These are phyloP conservation scores for Parnassius smintheus DNA, from an alignment of 2,888 invertebrate species.

Conservation along the genomic window DNA sequence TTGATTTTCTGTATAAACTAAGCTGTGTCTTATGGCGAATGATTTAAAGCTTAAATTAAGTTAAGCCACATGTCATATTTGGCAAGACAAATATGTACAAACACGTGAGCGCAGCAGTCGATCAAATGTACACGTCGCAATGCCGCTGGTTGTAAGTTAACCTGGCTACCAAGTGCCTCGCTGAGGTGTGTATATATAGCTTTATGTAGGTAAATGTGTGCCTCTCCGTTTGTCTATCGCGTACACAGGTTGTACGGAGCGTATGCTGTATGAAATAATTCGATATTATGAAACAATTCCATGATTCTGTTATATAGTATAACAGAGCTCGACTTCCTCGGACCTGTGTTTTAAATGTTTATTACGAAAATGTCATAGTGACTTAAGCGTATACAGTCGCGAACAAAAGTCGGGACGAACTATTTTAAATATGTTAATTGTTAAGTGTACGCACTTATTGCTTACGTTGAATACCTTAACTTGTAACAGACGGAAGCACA, in stretches of 20 bases:
- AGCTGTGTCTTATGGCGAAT: neutral
- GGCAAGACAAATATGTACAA: neutral
- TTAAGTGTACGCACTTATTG: neutral
- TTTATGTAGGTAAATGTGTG: conserved; percentile 67
- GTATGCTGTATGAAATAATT: neutral
- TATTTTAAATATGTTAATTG: neutral
- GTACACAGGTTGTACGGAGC: neutral
- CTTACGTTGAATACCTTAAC: neutral
- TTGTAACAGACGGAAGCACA: conserved; percentile 36
- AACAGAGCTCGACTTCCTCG: neutral
- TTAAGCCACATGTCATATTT: neutral
- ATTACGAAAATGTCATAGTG: neutral
- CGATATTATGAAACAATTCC: neutral
- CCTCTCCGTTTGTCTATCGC: conserved; percentile 49
- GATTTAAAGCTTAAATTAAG: neutral
- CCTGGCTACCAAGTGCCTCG: conserved; percentile 63
- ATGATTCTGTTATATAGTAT: neutral
- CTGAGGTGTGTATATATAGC: conserved; percentile 69
- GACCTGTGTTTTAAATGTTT: too few species aligned
- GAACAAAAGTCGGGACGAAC: neutral
- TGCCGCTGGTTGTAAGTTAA: neutral
- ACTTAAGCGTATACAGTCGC: neutral
- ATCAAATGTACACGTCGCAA: neutral
- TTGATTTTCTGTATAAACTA: neutral
- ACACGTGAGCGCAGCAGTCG: neutral